Conservation (phyloP, 1,140 invertebrate genomes). For the Macrocentrus cingulum region DNA sequence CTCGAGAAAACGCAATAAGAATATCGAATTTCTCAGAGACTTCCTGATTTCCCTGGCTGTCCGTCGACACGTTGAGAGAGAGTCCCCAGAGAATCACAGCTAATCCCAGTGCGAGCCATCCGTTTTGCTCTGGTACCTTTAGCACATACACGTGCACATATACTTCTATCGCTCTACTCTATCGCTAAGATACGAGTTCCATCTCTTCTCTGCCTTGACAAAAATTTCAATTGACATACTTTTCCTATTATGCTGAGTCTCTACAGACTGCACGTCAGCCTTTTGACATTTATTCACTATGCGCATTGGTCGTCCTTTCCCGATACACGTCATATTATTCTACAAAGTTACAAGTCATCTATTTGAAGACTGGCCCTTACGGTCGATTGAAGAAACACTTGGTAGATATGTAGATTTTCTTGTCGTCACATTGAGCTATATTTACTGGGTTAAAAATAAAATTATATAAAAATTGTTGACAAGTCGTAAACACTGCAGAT, state of each 20-base stretch:
- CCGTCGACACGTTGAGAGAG: slow-evolving; percentile 20
- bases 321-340: no score
- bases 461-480: no score
- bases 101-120: slow-evolving; percentile 38
- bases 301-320: background rate
- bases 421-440: no score
- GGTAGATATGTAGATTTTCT: no score
- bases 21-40: slow-evolving; percentile 25
- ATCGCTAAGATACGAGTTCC: slow-evolving; percentile 10
- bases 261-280: background rate
- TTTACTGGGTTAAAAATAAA: no score
- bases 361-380: no score
- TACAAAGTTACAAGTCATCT: no score
- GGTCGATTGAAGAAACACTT: no score
- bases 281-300: background rate
- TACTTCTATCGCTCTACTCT: background rate
- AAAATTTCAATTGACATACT: slow-evolving; percentile 40
- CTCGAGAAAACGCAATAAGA: slow-evolving; percentile 1
- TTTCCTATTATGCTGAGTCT: slow-evolving; percentile 15
- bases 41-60: slow-evolving; percentile 22
- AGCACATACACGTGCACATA: background rate
- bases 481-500: no score
- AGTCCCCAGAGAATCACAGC: slow-evolving; percentile 19
- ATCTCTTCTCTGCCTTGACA: slow-evolving; percentile 13
- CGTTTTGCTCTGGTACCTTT: slow-evolving; percentile 29